A percentile compares a stretch with the other conserved stretches of the same genome.
Evolutionary conservation across 2,888 invertebrate genomes (phyloP).

Genomic region (Lochmaea crataegi): DNA sequence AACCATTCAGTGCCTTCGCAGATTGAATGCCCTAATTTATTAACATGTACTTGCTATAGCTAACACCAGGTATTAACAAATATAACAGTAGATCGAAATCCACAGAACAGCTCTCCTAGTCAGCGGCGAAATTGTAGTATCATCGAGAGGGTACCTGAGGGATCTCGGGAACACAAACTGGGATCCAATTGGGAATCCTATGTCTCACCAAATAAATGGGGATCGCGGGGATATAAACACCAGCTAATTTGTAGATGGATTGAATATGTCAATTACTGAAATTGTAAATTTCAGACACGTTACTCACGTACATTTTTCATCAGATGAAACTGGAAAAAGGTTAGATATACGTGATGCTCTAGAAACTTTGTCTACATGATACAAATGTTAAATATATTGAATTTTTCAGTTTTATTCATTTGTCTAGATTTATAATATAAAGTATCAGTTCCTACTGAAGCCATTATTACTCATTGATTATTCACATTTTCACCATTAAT

Average conservation of each 20-base stretch:
- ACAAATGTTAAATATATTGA: not conserved
- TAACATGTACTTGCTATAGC: not conserved
- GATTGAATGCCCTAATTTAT: too few relatives aligned
- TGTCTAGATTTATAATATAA: too few relatives aligned
- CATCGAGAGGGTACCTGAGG: constrained; percentile 23
- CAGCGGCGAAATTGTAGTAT: not conserved
- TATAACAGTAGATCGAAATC: constrained; percentile 9
- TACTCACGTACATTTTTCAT: constrained; percentile 9
- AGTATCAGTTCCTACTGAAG: too few relatives aligned
- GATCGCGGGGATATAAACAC: constrained; percentile 25
- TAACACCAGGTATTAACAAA: not conserved
- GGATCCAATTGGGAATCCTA: constrained; percentile 20
- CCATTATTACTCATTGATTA: too few relatives aligned
- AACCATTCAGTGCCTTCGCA: too few relatives aligned
- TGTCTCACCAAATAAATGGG: constrained; percentile 14
- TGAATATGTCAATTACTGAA: not conserved
- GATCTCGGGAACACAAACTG: constrained; percentile 19
- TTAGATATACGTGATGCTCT: not conserved
- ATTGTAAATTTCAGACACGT: constrained; percentile 9
- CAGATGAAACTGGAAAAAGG: not conserved
- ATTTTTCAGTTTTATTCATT: not conserved
- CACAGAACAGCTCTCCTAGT: constrained; percentile 13
- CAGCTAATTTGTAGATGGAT: constrained; percentile 15
- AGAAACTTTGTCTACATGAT: not conserved
- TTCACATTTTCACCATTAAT: too few relatives aligned